Evolutionary conservation across 1,140 invertebrate genomes (phyloP), one percentile per base, ranked within the genome.

Genomic region (Drosophila funebris): DNA sequence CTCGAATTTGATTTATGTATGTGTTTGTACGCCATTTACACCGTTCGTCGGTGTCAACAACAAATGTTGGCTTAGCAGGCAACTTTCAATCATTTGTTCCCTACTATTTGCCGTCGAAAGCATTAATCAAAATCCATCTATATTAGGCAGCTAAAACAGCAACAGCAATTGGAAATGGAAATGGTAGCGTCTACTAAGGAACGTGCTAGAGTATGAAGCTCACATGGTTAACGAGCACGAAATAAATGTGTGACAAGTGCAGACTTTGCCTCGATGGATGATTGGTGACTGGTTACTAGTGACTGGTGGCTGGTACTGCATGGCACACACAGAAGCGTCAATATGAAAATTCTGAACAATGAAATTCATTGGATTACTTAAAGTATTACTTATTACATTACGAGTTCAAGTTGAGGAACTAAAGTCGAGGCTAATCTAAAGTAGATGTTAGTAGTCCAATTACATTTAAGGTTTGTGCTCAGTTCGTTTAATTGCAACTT

Each of bases 121-220:
- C 81, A 87, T 84, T 84, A 77, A 84, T 84, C 81, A 84, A 71
- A 85, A 68, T 87, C 72, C 71, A 77, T 71, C 77, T 63, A 74
- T 63, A 74, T 77, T 60, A 73, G 63, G 56, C 48, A 31, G 58
- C 43, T 63, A 63, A 60, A 50, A 39, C 16, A 39, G 24, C 33
- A 54, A 13, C 53, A 8, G 8, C 36, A 53, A 16, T 14, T 8
- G 7, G 5, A 9, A 37, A 13, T 50, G 22, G 7, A 9, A 37
- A 13, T 50, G 22, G 7, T 5, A 18, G n/a, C 61, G n/a, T 8
- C 50, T 36, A 62, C 31, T 37, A 6, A 48, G 46, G 48, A 71
- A 71, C 33, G 61, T 64, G 44, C 62, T 44, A 72, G 69, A 52
- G 56, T 9, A 9, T n/a, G 4, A 41, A 60, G 11, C 43, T 60